These are phyloP conservation scores for Genyomyrus donnyi DNA, from an alignment of 2,113 vertebrate genomes.

Conservation along the genomic window DNA sequence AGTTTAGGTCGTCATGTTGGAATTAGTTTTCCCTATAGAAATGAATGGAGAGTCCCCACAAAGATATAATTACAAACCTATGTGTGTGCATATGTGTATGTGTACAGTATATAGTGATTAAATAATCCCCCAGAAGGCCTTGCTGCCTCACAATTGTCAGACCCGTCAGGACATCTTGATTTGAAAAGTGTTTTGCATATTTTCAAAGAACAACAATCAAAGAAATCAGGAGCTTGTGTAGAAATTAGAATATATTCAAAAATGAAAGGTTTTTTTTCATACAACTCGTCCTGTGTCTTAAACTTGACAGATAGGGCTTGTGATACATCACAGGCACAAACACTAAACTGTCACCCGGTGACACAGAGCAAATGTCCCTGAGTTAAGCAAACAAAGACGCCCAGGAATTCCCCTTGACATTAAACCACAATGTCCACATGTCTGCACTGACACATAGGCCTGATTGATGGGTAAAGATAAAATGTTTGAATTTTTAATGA, in stretches of 20 bases:
- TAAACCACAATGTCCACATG: background rate
- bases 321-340: slow-evolving; percentile 24
- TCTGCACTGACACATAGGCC: too few relatives aligned
- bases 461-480: background rate
- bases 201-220: slow-evolving; percentile 43
- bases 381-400: background rate
- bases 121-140: background rate
- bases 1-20: background rate
- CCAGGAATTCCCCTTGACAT: background rate
- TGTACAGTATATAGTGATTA: background rate
- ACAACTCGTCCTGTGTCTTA: background rate
- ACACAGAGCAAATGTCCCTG: background rate
- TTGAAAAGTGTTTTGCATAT: slow-evolving; percentile 40
- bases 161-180: slow-evolving; percentile 29
- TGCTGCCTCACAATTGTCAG: slow-evolving; percentile 24
- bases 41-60: background rate
- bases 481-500: background rate
- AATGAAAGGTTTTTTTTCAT: slow-evolving; percentile 19
- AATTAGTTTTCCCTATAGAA: background rate
- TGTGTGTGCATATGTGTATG: background rate
- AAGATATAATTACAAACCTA: background rate
- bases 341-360: background rate
- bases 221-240: slow-evolving; percentile 23
- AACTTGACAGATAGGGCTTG: slow-evolving; percentile 27
- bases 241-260: slow-evolving; percentile 23